Conservation (phyloP, 1,140 invertebrate genomes). For the Lerema accius region DNA sequence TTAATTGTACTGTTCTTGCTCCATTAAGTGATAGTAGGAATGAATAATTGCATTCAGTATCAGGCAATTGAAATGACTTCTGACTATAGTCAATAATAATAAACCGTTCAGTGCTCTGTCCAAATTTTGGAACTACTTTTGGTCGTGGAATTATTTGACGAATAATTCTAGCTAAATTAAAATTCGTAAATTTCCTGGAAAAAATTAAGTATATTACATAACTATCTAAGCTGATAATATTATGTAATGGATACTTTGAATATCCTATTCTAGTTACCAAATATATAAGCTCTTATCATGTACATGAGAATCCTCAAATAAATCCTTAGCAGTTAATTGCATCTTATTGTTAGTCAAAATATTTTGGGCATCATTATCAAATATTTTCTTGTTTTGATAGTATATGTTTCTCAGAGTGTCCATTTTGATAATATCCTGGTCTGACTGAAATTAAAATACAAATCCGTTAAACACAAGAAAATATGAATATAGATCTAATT, state of each 20-base stretch:
- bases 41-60: conserved; percentile 90
- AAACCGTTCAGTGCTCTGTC: conserved; percentile 88
- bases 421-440: conserved; percentile 54
- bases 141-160: conserved; percentile 87
- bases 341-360: conserved; percentile 81
- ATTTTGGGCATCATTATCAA: conserved; percentile 83
- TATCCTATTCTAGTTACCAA: conserved; percentile 44
- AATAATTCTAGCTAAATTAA: conserved; percentile 85
- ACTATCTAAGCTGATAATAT: no score
- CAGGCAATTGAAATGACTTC: conserved; percentile 85
- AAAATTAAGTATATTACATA: no score
- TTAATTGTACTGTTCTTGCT: conserved; percentile 85
- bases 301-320: conserved; percentile 46
- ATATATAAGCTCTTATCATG: conserved; percentile 54
- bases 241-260: not conserved
- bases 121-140: conserved; percentile 84
- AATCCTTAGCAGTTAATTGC: conserved; percentile 47
- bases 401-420: conserved; percentile 54
- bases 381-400: conserved; percentile 58
- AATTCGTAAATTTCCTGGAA: conserved; percentile 88
- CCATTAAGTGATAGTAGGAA: conserved; percentile 87
- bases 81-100: conserved; percentile 86
- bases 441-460: conserved; percentile 54
- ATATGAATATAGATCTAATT: no score
- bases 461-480: no score